phyloP scores from a whole-genome alignment of 2,797 vertebrate genomes.

The Falco concolor region DNA sequence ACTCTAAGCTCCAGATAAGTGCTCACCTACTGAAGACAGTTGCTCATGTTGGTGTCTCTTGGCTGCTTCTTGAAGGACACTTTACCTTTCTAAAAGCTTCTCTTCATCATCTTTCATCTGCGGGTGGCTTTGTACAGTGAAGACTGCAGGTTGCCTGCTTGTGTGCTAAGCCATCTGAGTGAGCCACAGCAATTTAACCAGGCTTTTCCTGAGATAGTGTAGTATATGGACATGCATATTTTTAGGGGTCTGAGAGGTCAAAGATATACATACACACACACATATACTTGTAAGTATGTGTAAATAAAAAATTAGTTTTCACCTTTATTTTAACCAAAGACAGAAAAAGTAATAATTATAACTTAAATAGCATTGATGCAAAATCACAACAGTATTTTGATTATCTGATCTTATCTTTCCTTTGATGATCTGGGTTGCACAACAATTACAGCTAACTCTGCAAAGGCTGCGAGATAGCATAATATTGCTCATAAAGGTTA shows the following conservation, averaged over 20 bases:
- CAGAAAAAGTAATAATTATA: conserved; percentile 21
- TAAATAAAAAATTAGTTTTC: background rate
- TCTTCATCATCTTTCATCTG: background rate
- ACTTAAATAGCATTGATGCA: background rate
- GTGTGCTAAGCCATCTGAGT: background rate
- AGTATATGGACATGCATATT: background rate
- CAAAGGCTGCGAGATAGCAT: background rate
- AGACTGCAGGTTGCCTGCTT: background rate
- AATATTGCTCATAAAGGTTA: conserved; percentile 18
- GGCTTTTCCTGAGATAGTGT: background rate
- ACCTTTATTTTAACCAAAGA: background rate
- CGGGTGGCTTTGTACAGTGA: background rate
- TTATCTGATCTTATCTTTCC: conserved; percentile 22
- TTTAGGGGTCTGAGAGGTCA: background rate
- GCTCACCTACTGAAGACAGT: background rate
- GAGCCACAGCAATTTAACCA: background rate
- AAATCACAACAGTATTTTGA: conserved; percentile 36
- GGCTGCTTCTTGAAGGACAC: background rate
- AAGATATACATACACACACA: background rate
- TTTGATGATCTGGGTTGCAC: conserved; percentile 53
- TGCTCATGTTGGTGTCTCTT: background rate
- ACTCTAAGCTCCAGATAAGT: background rate
- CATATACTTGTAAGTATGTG: background rate
- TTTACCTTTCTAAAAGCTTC: background rate
- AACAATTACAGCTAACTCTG: conserved; percentile 30